Conservation (phyloP, 2,113 vertebrate genomes). For the Phalacrocorax brasilianus region DNA sequence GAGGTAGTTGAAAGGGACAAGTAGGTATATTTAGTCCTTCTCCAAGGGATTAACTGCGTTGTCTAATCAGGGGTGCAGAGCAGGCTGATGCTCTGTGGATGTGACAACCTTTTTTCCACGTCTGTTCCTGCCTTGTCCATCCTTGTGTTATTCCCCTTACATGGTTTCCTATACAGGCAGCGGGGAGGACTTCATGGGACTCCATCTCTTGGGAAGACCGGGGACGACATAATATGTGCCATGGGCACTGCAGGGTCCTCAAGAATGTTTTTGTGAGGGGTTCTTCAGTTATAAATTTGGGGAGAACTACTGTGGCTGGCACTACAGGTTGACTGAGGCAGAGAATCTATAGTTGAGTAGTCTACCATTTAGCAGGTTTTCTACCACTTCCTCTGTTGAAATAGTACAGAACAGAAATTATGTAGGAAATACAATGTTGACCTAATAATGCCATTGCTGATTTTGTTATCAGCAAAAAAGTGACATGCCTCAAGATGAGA, state of each 20-base stretch:
- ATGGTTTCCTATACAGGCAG: neutral
- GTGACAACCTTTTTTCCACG: neutral
- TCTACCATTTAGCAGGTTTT: neutral
- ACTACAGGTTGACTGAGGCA: neutral
- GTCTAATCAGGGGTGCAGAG: neutral
- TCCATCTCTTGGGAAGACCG: neutral
- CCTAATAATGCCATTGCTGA: neutral
- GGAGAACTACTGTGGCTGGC: neutral
- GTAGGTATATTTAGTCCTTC: neutral
- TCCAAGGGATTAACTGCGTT: neutral
- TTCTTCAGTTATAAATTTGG: neutral
- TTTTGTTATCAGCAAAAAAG: neutral
- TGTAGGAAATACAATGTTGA: neutral
- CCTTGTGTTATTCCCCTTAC: neutral
- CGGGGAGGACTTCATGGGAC: neutral
- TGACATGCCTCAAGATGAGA: neutral
- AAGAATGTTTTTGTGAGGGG: accelerated
- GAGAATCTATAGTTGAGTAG: neutral
- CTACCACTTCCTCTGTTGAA: neutral
- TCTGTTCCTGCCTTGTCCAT: neutral
- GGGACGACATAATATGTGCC: too few species aligned
- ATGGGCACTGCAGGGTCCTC: neutral
- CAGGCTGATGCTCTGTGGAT: neutral
- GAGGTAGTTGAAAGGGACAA: neutral
- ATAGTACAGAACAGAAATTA: neutral